Evolutionary conservation across 2,113 vertebrate genomes (phyloP), one percentile per base, ranked within the genome.

Genomic region (Clupea harengus): DNA sequence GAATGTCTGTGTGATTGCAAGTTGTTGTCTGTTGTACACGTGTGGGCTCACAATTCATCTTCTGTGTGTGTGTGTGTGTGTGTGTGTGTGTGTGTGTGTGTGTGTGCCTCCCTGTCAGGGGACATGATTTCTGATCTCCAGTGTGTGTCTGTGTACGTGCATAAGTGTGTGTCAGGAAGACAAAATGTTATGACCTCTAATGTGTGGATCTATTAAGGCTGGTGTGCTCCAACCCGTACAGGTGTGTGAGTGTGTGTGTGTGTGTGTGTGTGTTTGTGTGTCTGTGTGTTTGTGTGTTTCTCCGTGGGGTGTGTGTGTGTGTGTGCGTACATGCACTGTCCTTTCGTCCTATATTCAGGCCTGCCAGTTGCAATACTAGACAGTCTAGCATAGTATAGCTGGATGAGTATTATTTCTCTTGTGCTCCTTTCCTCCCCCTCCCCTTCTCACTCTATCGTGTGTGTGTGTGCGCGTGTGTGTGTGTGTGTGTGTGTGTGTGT

Each of bases 301-400:
- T n/a, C n/a, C n/a, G n/a, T n/a, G n/a, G n/a, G n/a, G n/a, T n/a
- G 60, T 64, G 60, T 91, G 84, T 67, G 75, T 64, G 88, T 88
- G 54, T 39, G 39, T 39, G 39, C 2, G 39, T 39, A 39, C 39
- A n/a, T 39, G 39, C 39, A 2, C 39, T 39, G 39, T 39, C 39
- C 39, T 39, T 39, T 39, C 39, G 39, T 39, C 39, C 39, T 39
- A 39, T 39, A 39, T 39, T 39, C 39, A 39, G 39, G 39, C 39
- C 39, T 39, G 39, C 39, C 39, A 39, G 39, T 39, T 39, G 1
- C 39, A 39, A 39, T 49, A 11, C 47, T 49, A 49, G 0, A 49
- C 47, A 1, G 10, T 49, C 6, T 6, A 6, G 47, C 10, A 6
- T 49, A 49, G 47, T 49, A 8, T 49, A 49, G 47, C 47, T 49